Evolutionary conservation across 2,797 vertebrate species (phyloP).

Genomic region (Vultur gryphus): DNA sequence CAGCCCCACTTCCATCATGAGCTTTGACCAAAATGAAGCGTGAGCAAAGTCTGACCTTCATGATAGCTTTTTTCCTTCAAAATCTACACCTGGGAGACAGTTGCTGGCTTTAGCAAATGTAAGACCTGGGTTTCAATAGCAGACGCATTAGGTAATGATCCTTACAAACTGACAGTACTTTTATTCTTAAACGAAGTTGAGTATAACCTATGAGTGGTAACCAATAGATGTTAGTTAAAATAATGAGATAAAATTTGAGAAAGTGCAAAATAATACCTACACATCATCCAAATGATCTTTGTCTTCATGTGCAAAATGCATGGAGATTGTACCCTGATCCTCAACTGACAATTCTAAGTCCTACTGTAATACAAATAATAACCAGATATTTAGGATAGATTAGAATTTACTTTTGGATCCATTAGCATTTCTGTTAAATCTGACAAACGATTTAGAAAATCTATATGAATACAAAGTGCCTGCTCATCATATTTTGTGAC

Average conservation of each 20-base stretch:
- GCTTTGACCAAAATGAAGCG: not conserved
- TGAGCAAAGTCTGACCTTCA: not conserved
- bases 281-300: not conserved
- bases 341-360: not conserved
- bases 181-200: not conserved
- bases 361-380: slow-evolving; percentile 40
- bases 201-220: not conserved
- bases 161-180: not conserved
- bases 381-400: slow-evolving; percentile 42
- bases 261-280: not conserved
- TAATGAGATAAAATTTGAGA: not conserved
- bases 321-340: not conserved
- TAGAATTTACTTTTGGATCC: slow-evolving; percentile 48
- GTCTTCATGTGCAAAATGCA: not conserved
- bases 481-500: slow-evolving; percentile 63
- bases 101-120: not conserved
- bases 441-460: slow-evolving; percentile 45
- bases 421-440: slow-evolving; percentile 62
- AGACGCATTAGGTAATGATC: not conserved
- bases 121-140: not conserved
- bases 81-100: not conserved
- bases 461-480: slow-evolving; percentile 48
- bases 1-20: not conserved
- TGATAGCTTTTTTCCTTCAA: not conserved
- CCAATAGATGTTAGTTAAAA: not conserved